phyloP scores from a whole-genome alignment of 2,888 invertebrate genomes.

The Sarcophaga subvicina region DNA sequence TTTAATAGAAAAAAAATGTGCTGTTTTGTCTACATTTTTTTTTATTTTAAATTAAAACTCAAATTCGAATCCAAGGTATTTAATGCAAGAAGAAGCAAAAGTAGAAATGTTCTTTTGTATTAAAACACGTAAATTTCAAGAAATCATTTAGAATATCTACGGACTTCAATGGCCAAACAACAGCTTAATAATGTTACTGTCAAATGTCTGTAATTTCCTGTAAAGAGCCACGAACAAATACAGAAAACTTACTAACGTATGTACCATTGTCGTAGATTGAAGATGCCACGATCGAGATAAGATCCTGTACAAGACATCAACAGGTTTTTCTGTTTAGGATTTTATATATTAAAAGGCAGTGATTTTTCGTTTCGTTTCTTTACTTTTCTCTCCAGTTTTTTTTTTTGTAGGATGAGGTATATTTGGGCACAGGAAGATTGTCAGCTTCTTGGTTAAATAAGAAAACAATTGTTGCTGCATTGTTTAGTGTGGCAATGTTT shows the following conservation, averaged over 20 bases:
- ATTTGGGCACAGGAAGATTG: conserved; percentile 48
- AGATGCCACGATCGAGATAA: conserved; percentile 64
- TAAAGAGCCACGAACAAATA: conserved; percentile 20
- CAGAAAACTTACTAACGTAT: conserved; percentile 51
- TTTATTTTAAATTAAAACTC: too few relatives aligned
- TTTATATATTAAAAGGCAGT: conserved; percentile 31
- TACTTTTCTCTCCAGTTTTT: neutral
- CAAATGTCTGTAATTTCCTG: conserved; percentile 68
- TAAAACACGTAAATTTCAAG: neutral
- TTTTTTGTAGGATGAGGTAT: neutral
- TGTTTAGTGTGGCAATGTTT: conserved; percentile 22
- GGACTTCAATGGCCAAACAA: conserved; percentile 52
- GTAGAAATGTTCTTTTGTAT: too few relatives aligned
- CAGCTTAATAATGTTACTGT: conserved; percentile 68
- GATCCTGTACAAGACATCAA: conserved; percentile 51
- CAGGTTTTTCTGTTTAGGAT: conserved; percentile 42
- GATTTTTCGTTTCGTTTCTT: conserved; percentile 29
- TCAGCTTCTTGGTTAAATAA: conserved; percentile 55
- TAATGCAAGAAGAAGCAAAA: too few relatives aligned
- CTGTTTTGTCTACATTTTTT: neutral
- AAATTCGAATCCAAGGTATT: too few relatives aligned
- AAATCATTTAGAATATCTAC: conserved; percentile 30
- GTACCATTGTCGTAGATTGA: conserved; percentile 43
- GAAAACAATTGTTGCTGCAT: conserved; percentile 44
- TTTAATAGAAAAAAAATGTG: conserved; percentile 24